A percentile compares a stretch with the other conserved stretches of the same genome.
Conservation (phyloP, 2,113 vertebrate species). For the Sinocyclocheilus anophthalmus region DNA sequence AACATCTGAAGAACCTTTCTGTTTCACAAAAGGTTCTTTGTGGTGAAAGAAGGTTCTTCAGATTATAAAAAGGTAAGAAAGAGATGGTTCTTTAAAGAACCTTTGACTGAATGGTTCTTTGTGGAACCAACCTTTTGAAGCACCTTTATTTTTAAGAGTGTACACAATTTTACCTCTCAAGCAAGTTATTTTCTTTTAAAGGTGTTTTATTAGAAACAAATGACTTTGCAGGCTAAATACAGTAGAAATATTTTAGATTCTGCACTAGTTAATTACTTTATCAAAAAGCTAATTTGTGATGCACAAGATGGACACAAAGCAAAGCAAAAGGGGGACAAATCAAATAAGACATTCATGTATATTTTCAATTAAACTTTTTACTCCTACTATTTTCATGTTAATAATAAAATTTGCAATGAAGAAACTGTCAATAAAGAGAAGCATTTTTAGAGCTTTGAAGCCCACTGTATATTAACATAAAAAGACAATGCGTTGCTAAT, state of each 20-base stretch:
- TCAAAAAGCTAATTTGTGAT: background rate
- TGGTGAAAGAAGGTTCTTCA: too few relatives aligned
- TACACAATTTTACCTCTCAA: background rate
- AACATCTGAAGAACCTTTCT: too few relatives aligned
- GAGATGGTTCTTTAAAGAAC: too few relatives aligned
- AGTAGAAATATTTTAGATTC: background rate
- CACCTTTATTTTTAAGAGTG: too few relatives aligned
- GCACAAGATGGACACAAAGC: background rate
- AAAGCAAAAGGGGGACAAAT: background rate
- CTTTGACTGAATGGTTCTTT: too few relatives aligned
- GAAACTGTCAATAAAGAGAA: background rate
- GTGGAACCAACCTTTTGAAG: too few relatives aligned
- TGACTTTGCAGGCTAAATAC: background rate
- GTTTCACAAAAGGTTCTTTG: too few relatives aligned
- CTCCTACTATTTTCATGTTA: background rate
- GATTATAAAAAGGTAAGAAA: too few relatives aligned
- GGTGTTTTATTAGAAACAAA: background rate
- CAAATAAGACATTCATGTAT: background rate
- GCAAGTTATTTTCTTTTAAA: background rate
- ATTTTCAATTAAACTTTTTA: background rate
- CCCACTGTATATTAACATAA: background rate
- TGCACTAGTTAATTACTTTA: background rate
- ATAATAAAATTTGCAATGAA: background rate
- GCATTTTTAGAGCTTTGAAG: background rate
- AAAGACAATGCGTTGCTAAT: background rate